Percentiles rank a stretch among this genome's conserved stretches.
phyloP scores from a whole-genome alignment of 2,113 vertebrate species.

The Salvelinus sp. region DNA sequence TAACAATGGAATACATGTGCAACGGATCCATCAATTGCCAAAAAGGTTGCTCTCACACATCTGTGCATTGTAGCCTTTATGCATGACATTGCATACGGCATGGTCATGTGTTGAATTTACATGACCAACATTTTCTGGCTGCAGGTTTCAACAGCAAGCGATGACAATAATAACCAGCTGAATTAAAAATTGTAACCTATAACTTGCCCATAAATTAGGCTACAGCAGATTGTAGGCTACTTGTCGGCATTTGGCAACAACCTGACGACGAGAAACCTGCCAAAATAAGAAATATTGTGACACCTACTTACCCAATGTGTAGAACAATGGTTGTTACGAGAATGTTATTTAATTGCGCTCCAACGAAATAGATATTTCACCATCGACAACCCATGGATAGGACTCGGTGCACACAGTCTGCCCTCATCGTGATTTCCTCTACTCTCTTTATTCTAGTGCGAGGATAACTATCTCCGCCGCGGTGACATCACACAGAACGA shows the following conservation, averaged over 20 bases:
- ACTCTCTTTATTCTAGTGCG: constrained; percentile 23
- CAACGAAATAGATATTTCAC: constrained; percentile 1
- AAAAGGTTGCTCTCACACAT: too few relatives aligned
- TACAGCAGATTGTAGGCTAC: neutral
- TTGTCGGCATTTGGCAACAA: neutral
- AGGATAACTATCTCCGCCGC: constrained; percentile 13
- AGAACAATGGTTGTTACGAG: constrained; percentile 23
- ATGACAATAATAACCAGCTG: neutral
- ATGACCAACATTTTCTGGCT: too few relatives aligned
- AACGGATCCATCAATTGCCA: too few relatives aligned
- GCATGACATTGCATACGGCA: too few relatives aligned
- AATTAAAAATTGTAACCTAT: neutral
- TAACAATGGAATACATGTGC: too few relatives aligned
- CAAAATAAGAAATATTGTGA: neutral
- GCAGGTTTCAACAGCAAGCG: too few relatives aligned
- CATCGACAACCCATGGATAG: constrained; percentile 30
- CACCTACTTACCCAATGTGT: constrained; percentile 32
- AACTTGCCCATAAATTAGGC: neutral
- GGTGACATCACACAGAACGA: neutral
- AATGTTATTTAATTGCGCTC: constrained; percentile 2
- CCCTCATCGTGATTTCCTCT: constrained; percentile 35
- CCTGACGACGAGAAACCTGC: neutral
- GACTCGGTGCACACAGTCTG: constrained; percentile 26
- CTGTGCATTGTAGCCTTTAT: too few relatives aligned
- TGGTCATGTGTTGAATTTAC: too few relatives aligned